These are phyloP conservation scores for Cyanoliseus patagonus DNA, from an alignment of 2,113 vertebrate species.

Conservation along the genomic window DNA sequence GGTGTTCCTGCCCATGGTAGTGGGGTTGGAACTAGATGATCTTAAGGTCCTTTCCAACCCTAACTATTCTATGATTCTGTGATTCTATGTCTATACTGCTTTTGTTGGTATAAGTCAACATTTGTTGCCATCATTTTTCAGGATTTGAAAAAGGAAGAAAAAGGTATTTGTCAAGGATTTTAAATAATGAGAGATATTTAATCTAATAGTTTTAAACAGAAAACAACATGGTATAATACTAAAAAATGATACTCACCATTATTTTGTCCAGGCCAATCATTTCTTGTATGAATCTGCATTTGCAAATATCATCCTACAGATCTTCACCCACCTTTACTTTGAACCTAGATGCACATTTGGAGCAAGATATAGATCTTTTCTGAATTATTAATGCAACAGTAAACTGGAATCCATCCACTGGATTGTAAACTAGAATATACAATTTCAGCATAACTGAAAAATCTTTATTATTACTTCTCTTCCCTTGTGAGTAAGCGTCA, in stretches of 20 bases:
- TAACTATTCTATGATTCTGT: no score
- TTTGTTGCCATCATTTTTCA: background rate
- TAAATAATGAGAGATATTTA: background rate
- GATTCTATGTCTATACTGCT: background rate
- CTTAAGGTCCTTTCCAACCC: no score
- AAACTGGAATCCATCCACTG: background rate
- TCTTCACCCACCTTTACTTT: slow-evolving; percentile 84
- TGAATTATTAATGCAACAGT: background rate
- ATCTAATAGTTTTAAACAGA: background rate
- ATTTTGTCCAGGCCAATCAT: slow-evolving; percentile 76
- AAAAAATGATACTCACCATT: slow-evolving; percentile 54
- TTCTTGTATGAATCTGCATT: slow-evolving; percentile 76
- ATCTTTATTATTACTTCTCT: background rate
- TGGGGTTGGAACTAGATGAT: no score
- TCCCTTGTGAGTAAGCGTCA: background rate
- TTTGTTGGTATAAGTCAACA: background rate
- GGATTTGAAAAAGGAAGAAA: background rate
- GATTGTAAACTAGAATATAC: background rate
- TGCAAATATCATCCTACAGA: slow-evolving; percentile 78
- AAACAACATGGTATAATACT: background rate
- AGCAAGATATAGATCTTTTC: background rate
- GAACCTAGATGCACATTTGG: slow-evolving; percentile 63
- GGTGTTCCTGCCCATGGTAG: no score
- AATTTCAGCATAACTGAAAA: background rate
- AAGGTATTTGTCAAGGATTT: background rate